Evolutionary conservation across 2,113 vertebrate genomes (phyloP), one percentile per base, ranked within the genome.

Genomic region (Rhea americana): DNA sequence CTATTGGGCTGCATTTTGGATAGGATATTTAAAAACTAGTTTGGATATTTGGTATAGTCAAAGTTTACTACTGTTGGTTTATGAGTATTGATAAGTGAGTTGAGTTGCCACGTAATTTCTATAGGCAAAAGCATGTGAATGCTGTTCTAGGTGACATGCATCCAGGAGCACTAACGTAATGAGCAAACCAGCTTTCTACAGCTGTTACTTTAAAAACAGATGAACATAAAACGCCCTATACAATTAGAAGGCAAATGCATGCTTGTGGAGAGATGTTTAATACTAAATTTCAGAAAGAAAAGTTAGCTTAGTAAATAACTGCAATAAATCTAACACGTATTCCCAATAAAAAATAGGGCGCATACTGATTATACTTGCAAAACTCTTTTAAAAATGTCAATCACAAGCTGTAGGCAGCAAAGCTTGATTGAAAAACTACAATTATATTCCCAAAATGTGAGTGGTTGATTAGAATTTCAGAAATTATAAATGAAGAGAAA

Each of bases 101-200:
- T 77, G 75, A 50, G 15, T 30, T 77, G 75, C 17, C 48, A 65
- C 32, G 24, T 41, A 47, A 35, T 66, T 67, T 11, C 72, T 85
- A 30, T 39, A 65, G 63, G 62, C 35, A 43, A 6, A 70, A 43
- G 2, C 5, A 5, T 6, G 7, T 11, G 13, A 25, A 9, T 75
- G 32, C 17, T 70, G 50, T 41, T 85, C 1, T 13, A 16, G 50
- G 21, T 88, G 63, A 17, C 5, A 0, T 11, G n/a, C 3, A 5
- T 76, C 47, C 55, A 39, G 41, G 55, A 66, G 16, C 14, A 32
- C 15, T 22, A 7, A 19, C 21, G 47, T 67, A 53, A 76, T 6
- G 39, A 56, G 51, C 1, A 1, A 24, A 15, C 67, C 56, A 20
- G 22, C 35, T 75, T 89, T 32, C 35, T 48, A 7, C 25, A 32